phyloP scores from a whole-genome alignment of 2,888 invertebrate species.

The Ephialtes manifestator region DNA sequence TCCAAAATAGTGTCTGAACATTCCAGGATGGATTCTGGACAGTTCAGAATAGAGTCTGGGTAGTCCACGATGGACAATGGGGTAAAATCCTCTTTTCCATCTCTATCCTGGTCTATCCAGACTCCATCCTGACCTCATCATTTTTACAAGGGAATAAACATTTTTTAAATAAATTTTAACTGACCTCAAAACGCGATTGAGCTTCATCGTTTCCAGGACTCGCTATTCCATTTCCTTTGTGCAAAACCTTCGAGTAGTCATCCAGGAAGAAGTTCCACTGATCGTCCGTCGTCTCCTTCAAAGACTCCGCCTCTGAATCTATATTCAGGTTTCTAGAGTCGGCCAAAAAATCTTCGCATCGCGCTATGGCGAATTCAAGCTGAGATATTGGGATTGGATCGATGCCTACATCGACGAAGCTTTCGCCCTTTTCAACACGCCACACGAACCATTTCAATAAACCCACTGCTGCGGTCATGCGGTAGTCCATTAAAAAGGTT shows the following conservation, averaged over 20 bases:
- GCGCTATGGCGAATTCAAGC: slow-evolving; percentile 90
- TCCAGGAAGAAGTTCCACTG: slow-evolving; percentile 91
- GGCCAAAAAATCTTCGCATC: slow-evolving; percentile 90
- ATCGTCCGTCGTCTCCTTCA: slow-evolving; percentile 82
- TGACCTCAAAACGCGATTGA: slow-evolving; percentile 69
- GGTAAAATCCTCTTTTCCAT: too few species aligned
- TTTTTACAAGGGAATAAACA: too few species aligned
- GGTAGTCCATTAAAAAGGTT: slow-evolving; percentile 91
- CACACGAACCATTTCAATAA: slow-evolving; percentile 89
- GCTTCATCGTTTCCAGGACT: slow-evolving; percentile 55
- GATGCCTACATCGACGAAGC: slow-evolving; percentile 65
- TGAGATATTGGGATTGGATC: slow-evolving; percentile 85
- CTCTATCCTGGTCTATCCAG: too few species aligned
- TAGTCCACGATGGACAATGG: too few species aligned
- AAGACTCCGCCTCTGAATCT: slow-evolving; percentile 87
- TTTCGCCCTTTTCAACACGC: slow-evolving; percentile 71
- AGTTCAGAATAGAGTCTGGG: too few species aligned
- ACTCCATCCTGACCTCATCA: too few species aligned
- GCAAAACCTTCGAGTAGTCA: slow-evolving; percentile 89
- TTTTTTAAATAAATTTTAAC: slow-evolving; percentile 48
- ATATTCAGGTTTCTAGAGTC: slow-evolving; percentile 88
- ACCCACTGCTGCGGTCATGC: slow-evolving; percentile 92
- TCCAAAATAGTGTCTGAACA: too few species aligned
- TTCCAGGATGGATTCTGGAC: too few species aligned
- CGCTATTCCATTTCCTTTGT: slow-evolving; percentile 84